Percentiles rank a stretch among this genome's conserved stretches.
These are phyloP conservation scores for Corydoras maculifer DNA, from an alignment of 2,113 vertebrate species.

Conservation along the genomic window DNA sequence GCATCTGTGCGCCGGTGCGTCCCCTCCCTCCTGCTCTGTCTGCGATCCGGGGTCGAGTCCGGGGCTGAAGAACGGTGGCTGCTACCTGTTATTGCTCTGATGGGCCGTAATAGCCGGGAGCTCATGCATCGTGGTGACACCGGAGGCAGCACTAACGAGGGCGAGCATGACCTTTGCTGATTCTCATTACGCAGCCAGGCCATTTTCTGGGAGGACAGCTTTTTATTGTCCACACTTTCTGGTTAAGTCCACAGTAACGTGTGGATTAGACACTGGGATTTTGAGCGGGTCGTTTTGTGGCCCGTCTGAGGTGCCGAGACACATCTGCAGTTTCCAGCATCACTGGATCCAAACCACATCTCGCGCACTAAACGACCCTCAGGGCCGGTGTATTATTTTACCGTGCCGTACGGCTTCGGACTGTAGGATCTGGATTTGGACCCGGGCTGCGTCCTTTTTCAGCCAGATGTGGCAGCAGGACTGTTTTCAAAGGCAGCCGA, in stretches of 20 bases:
- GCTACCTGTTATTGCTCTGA: constrained; percentile 38
- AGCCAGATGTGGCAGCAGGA: background rate
- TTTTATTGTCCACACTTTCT: constrained; percentile 1
- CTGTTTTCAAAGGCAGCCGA: background rate
- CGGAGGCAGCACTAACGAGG: constrained; percentile 28
- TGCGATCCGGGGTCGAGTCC: constrained; percentile 28
- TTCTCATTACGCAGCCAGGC: constrained; percentile 11
- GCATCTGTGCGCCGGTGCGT: constrained; percentile 50
- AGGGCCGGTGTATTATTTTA: background rate
- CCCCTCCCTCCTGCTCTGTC: background rate
- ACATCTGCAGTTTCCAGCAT: background rate
- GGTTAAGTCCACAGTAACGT: constrained; percentile 10
- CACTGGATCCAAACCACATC: background rate
- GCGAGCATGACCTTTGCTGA: constrained; percentile 27
- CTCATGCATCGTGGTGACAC: constrained; percentile 16
- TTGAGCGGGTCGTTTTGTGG: background rate
- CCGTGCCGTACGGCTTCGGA: too few relatives aligned
- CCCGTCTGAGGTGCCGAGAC: background rate
- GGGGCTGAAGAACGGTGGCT: constrained; percentile 30
- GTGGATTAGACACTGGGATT: background rate
- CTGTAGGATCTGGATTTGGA: background rate
- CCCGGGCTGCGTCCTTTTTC: background rate
- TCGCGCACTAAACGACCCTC: background rate
- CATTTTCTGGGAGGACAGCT: background rate
- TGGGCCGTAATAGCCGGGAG: constrained; percentile 38